phyloP scores from a whole-genome alignment of 2,888 invertebrate genomes.

The Chromoteleia sp. region DNA sequence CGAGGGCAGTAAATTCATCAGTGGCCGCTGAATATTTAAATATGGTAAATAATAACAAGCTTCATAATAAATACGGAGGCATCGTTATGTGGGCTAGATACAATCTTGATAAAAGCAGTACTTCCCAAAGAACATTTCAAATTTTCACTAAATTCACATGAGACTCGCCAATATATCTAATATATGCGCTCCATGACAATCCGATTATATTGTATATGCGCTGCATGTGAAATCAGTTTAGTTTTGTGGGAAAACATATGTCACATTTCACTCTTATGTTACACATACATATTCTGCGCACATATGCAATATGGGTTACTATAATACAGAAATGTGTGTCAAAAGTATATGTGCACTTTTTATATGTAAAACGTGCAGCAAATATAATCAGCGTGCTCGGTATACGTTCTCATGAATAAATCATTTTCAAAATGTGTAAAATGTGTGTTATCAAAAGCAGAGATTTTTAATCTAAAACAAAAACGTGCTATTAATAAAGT shows the following conservation, averaged over 20 bases:
- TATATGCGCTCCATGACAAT: constrained; percentile 11
- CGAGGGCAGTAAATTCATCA: too few species aligned
- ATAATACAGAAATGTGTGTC: constrained; percentile 51
- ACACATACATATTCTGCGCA: constrained; percentile 32
- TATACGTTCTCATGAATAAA: constrained; percentile 54
- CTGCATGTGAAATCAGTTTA: constrained; percentile 28
- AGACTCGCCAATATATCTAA: background rate
- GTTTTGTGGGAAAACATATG: constrained; percentile 51
- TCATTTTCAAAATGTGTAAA: constrained; percentile 43
- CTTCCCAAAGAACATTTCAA: constrained; percentile 24
- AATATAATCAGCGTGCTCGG: constrained; percentile 16
- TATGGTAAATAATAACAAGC: too few species aligned
- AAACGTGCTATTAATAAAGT: too few species aligned
- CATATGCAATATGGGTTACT: constrained; percentile 57
- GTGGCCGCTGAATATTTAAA: too few species aligned
- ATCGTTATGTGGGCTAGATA: constrained; percentile 67
- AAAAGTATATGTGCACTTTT: constrained; percentile 49
- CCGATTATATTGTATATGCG: constrained; percentile 12
- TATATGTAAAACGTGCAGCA: constrained; percentile 47
- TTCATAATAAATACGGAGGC: too few species aligned
- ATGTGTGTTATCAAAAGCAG: constrained; percentile 26
- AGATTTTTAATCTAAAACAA: background rate
- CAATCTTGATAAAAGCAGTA: constrained; percentile 42
- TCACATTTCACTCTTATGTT: constrained; percentile 57
- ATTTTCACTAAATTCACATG: constrained; percentile 43